Evolutionary conservation across 2,888 invertebrate genomes (phyloP).

Genomic region (Drosophila demipolita): DNA sequence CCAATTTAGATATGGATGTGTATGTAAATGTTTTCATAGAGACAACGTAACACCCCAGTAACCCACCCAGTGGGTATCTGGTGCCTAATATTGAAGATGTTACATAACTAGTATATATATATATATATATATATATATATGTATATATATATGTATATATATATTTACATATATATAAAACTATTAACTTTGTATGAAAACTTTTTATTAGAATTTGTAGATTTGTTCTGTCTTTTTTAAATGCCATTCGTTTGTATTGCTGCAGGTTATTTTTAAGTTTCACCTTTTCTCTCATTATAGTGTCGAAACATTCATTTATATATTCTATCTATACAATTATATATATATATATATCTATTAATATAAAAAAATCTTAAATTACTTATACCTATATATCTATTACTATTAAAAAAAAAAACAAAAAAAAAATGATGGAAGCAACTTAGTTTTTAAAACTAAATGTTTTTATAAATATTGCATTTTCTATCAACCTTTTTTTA

Average conservation of each 20-base stretch:
- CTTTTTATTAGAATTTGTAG: constrained; percentile 72
- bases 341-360: constrained; percentile 44
- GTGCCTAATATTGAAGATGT: constrained; percentile 20
- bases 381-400: constrained; percentile 45
- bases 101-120: constrained; percentile 57
- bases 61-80: constrained; percentile 1
- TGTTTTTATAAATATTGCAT: constrained; percentile 56
- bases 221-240: constrained; percentile 51
- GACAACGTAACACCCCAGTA: constrained; percentile 1
- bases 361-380: constrained; percentile 46
- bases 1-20: constrained; percentile 39
- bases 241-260: constrained; percentile 66
- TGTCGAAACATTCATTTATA: constrained; percentile 39
- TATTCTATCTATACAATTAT: constrained; percentile 23
- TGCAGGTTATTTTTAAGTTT: constrained; percentile 66
- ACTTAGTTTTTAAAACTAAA: constrained; percentile 49
- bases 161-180: constrained; percentile 28
- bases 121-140: constrained; percentile 30
- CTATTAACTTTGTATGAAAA: constrained; percentile 70
- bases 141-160: constrained; percentile 31
- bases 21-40: constrained; percentile 42
- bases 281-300: constrained; percentile 48
- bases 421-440: constrained; percentile 35
- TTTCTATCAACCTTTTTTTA: constrained; percentile 53
- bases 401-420: constrained; percentile 29